Percentiles rank a stretch among this genome's conserved stretches.
Conservation (phyloP, 2,888 invertebrate genomes). For the Heteromyza rotundicornis region DNA sequence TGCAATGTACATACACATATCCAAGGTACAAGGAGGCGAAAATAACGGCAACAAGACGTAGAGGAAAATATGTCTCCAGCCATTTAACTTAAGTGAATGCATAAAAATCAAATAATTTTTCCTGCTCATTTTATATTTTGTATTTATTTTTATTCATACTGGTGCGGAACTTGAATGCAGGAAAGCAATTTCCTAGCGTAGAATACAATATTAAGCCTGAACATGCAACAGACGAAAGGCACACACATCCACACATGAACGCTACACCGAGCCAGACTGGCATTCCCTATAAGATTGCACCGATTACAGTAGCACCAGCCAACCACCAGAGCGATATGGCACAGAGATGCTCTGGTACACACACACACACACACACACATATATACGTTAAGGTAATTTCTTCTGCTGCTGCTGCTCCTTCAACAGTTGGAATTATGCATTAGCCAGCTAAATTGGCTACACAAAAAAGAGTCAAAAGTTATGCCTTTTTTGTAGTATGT, state of each 20-base stretch:
- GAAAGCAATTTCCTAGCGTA: constrained; percentile 14
- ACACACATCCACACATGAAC: background rate
- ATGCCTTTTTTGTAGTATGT: no score
- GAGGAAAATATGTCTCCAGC: constrained; percentile 7
- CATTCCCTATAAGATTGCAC: no score
- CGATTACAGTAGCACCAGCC: no score
- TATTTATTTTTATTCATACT: constrained; percentile 16
- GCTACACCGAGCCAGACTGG: background rate
- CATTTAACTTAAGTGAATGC: constrained; percentile 48
- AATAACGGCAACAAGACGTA: background rate
- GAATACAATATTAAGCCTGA: constrained; percentile 12
- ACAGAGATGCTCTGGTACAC: background rate
- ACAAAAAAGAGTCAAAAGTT: constrained; percentile 9
- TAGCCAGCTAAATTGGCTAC: background rate
- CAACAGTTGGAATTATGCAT: constrained; percentile 19
- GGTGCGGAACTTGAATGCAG: constrained; percentile 9
- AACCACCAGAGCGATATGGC: background rate
- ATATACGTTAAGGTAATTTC: constrained; percentile 13
- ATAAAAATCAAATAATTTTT: constrained; percentile 54
- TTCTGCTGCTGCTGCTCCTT: constrained; percentile 11
- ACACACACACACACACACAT: background rate
- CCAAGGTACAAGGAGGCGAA: background rate
- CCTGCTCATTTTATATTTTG: constrained; percentile 14
- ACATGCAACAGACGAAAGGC: constrained; percentile 15
- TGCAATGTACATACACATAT: constrained; percentile 9